Percentiles rank a stretch among this genome's conserved stretches.
phyloP scores from a whole-genome alignment of 64 coral and sea anemone genomes.

The Montipora cactus region DNA sequence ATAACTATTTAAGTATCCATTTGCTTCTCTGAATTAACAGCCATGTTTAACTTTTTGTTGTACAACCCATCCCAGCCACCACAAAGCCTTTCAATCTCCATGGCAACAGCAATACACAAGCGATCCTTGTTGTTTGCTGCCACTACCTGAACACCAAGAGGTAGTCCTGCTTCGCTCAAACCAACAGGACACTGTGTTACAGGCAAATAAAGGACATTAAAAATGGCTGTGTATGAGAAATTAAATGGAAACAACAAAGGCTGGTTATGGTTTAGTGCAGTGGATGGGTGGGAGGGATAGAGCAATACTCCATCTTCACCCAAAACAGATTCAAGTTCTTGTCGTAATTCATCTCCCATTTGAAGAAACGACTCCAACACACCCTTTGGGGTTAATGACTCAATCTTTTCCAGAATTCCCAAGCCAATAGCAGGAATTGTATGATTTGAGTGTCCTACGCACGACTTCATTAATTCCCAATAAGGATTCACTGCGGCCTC shows the following conservation, averaged over 20 bases:
- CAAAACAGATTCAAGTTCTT: constrained; percentile 80
- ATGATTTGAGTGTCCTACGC: constrained; percentile 75
- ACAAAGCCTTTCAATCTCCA: constrained; percentile 79
- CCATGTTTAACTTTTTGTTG: constrained; percentile 59
- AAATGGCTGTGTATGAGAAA: constrained; percentile 94
- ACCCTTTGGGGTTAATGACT: constrained; percentile 72
- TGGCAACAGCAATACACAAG: constrained; percentile 83
- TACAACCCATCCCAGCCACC: constrained; percentile 85
- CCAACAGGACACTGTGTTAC: constrained; percentile 86
- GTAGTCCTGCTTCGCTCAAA: constrained; percentile 70
- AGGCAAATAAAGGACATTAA: constrained; percentile 94
- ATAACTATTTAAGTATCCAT: too few species aligned
- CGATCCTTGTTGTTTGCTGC: constrained; percentile 83
- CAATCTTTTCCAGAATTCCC: constrained; percentile 88
- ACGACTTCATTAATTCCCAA: constrained; percentile 89
- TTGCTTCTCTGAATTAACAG: not conserved
- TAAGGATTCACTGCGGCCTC: constrained; percentile 71
- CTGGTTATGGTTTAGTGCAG: constrained; percentile 77
- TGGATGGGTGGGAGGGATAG: constrained; percentile 86
- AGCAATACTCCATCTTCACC: constrained; percentile 89
- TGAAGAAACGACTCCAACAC: constrained; percentile 64
- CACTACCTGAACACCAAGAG: constrained; percentile 86
- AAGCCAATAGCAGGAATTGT: constrained; percentile 95
- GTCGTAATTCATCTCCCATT: constrained; percentile 75
- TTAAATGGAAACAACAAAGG: constrained; percentile 87